Evolutionary conservation across 2,888 invertebrate species (phyloP).

Genomic region (Ariolimax columbianus): DNA sequence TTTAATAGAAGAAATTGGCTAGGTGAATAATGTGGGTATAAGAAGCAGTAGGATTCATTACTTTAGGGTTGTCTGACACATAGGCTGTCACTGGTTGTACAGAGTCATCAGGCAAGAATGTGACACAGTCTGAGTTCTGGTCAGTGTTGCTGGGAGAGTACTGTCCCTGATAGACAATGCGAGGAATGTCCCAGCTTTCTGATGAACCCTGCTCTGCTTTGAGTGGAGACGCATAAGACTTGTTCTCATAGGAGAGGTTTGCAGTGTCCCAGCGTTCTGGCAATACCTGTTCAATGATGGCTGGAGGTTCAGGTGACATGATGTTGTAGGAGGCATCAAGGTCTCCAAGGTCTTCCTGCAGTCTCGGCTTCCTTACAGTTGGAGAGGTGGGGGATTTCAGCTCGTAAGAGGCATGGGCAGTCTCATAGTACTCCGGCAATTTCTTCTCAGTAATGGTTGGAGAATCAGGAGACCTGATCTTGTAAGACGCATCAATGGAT

Average conservation of each 20-base stretch:
- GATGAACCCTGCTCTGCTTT: background rate
- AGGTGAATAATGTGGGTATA: background rate
- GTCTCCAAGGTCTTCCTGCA: background rate
- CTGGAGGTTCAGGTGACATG: background rate
- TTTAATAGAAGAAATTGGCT: background rate
- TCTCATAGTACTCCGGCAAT: background rate
- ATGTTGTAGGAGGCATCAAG: background rate
- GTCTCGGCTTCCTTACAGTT: background rate
- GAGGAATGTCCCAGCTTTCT: background rate
- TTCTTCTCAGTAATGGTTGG: background rate
- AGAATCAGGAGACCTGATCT: background rate
- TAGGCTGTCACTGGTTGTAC: constrained; percentile 30
- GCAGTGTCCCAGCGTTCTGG: constrained; percentile 1
- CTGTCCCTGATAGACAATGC: constrained; percentile 59
- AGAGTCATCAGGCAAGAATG: constrained; percentile 70
- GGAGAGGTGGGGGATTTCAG: background rate
- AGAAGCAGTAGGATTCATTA: background rate
- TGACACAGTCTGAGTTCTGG: constrained; percentile 84
- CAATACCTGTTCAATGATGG: background rate
- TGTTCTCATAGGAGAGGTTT: background rate
- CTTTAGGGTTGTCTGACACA: background rate
- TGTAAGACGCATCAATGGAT: background rate
- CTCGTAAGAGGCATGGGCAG: background rate
- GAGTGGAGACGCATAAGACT: background rate
- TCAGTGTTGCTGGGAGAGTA: constrained; percentile 58